Conservation (phyloP, 2,113 vertebrate genomes). For the Genyomyrus donnyi region DNA sequence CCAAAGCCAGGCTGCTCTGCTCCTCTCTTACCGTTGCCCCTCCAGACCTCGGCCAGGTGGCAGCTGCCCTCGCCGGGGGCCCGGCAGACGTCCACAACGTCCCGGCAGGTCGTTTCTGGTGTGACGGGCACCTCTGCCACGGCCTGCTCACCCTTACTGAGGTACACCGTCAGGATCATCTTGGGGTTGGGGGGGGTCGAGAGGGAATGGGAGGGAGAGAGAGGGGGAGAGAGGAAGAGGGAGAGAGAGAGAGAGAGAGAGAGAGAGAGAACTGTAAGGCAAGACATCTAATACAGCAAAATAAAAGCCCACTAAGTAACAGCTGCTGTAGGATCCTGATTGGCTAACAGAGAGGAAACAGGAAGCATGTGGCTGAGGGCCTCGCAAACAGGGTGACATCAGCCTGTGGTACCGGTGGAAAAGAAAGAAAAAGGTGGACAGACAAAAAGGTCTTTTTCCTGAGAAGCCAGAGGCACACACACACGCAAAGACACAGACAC, state of each 20-base stretch:
- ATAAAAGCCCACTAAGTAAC: not conserved
- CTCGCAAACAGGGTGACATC: not conserved
- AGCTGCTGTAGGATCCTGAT: not conserved
- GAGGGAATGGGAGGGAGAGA: not conserved
- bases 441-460: not conserved
- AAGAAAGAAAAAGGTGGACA: not conserved
- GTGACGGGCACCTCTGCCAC: conserved; percentile 95
- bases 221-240: not conserved
- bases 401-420: not conserved
- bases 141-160: conserved; percentile 93
- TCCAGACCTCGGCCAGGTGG: conserved; percentile 95
- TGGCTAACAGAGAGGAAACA: not conserved
- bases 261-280: not conserved
- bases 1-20: not conserved
- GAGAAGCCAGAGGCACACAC: not conserved
- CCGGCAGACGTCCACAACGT: conserved; percentile 97
- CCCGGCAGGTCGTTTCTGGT: conserved; percentile 92
- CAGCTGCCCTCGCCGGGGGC: conserved; percentile 94
- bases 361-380: not conserved
- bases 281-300: not conserved
- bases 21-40: conserved; percentile 77
- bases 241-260: not conserved
- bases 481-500: not conserved
- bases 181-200: conserved; percentile 45
- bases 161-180: conserved; percentile 98